Evolutionary conservation across 2,797 vertebrate species (phyloP).

Genomic region (Silurus lanzhouensis): DNA sequence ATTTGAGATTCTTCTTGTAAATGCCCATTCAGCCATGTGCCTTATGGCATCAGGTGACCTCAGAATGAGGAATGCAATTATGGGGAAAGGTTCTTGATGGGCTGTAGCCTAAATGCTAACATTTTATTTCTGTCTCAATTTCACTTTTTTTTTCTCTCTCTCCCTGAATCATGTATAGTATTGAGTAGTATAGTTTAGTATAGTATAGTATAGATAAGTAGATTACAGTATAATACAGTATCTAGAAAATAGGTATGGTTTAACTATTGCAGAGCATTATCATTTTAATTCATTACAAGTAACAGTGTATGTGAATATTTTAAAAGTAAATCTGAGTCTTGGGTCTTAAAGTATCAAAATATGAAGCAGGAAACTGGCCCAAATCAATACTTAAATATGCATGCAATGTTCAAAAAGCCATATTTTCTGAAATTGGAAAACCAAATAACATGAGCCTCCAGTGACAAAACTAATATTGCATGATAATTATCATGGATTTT

Average conservation of each 20-base stretch:
- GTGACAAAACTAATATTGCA: constrained; percentile 76
- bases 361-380: neutral
- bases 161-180: constrained; percentile 6
- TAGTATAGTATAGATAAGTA: neutral
- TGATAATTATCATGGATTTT: constrained; percentile 77
- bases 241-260: constrained; percentile 39
- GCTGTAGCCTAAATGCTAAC: constrained; percentile 22
- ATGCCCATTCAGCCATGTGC: constrained; percentile 61
- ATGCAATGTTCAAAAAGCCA: neutral
- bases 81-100: constrained; percentile 59
- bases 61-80: constrained; percentile 69
- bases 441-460: constrained; percentile 68
- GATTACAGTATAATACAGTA: neutral
- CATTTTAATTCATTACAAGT: constrained; percentile 45
- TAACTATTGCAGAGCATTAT: constrained; percentile 48
- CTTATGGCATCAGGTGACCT: constrained; percentile 65
- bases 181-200: neutral
- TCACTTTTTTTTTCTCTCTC: neutral
- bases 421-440: constrained; percentile 57
- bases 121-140: neutral
- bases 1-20: constrained; percentile 63
- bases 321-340: neutral
- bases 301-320: neutral
- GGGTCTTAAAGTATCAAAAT: neutral
- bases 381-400: constrained; percentile 2